phyloP scores from a whole-genome alignment of 2,888 invertebrate species.

The Philereme transversata region DNA sequence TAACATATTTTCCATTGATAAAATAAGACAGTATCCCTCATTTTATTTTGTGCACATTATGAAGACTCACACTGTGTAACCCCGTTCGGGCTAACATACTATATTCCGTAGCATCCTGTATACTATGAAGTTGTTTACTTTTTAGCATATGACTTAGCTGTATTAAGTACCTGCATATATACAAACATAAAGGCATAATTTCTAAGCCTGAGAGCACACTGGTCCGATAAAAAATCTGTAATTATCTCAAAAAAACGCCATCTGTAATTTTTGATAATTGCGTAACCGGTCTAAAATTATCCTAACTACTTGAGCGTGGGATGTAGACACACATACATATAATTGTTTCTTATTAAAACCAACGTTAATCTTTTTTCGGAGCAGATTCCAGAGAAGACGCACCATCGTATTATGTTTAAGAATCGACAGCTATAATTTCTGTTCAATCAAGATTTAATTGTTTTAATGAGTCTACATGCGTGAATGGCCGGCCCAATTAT shows the following conservation, averaged over 20 bases:
- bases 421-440: conserved; percentile 85
- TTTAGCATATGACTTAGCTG: too few relatives aligned
- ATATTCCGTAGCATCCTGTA: too few relatives aligned
- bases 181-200: conserved; percentile 36
- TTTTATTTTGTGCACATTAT: too few relatives aligned
- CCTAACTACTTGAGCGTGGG: conserved; percentile 79
- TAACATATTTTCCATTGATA: too few relatives aligned
- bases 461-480: conserved; percentile 84
- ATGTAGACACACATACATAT: conserved; percentile 74
- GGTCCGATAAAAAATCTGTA: conserved; percentile 63
- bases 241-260: conserved; percentile 72
- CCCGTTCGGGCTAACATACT: too few relatives aligned
- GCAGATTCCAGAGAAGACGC: conserved; percentile 74
- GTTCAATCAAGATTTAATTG: conserved; percentile 85
- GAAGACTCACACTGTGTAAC: too few relatives aligned
- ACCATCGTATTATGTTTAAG: conserved; percentile 81
- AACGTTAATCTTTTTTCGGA: conserved; percentile 82
- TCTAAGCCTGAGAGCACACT: conserved; percentile 42
- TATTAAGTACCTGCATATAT: too few relatives aligned
- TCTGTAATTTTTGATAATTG: conserved; percentile 82
- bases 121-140: too few relatives aligned
- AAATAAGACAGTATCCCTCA: too few relatives aligned
- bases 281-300: conserved; percentile 72
- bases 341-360: conserved; percentile 84
- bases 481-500: conserved; percentile 84